Percentiles rank a stretch among this genome's conserved stretches.
phyloP scores from a whole-genome alignment of 2,797 vertebrate species.

The Holocentrus rufus region DNA sequence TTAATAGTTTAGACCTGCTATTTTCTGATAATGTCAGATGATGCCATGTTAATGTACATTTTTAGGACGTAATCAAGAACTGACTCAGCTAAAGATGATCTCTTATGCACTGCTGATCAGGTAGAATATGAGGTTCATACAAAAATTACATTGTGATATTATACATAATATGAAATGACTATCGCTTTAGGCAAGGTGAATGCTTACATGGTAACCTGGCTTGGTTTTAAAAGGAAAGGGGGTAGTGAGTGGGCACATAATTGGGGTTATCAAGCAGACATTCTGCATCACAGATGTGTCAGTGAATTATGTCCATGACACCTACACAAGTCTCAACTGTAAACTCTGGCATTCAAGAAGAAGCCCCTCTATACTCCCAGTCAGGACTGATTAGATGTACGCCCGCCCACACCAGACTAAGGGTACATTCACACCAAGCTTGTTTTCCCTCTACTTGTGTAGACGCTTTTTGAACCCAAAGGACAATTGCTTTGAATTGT shows the following conservation, averaged over 20 bases:
- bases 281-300: not conserved
- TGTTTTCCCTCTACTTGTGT: not conserved
- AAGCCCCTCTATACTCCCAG: not conserved
- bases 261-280: no score
- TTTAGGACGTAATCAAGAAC: not conserved
- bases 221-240: not conserved
- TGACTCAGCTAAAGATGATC: not conserved
- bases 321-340: not conserved
- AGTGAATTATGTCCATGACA: not conserved
- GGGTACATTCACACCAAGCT: constrained; percentile 14
- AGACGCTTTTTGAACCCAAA: not conserved
- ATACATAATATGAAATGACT: constrained; percentile 11
- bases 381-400: constrained; percentile 13
- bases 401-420: constrained; percentile 12
- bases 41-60: not conserved
- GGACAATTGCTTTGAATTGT: no score
- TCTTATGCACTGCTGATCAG: not conserved
- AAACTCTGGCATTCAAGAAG: constrained; percentile 8
- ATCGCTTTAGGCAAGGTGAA: not conserved
- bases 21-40: not conserved
- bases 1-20: not conserved
- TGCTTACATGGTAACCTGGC: not conserved
- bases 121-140: not conserved
- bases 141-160: constrained; percentile 15
- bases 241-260: no score